Base-by-base conservation (phyloP, 2,888 invertebrate genomes). In the Trichacis sp. region DNA sequence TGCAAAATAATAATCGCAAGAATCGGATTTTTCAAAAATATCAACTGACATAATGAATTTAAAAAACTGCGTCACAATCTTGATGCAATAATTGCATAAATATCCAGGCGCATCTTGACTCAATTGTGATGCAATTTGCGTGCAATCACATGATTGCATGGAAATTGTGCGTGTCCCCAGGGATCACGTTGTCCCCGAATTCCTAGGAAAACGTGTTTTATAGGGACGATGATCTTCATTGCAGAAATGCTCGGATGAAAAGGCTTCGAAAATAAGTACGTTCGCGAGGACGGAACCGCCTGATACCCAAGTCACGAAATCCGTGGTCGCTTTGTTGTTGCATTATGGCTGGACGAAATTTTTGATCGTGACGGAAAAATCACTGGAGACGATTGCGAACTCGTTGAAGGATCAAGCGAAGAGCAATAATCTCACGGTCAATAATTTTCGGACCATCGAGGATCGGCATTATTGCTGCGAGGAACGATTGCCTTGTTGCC, bases 311-410 rank as follows among this genome's bases (percentile, higher is more conserved):
- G 96, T 97, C 68, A 95, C 95, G 62, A 96, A 97, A 86, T 97
- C 97, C 46, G 92, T 98, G 75, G 91, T 98, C 83, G 92, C 97
- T 0, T 87, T 98, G 61, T 87, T 99, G 76, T 88, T 91, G 58
- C 94, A 97, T 86, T 97, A 95, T 87, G 90, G 93, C 76, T 98
- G 98, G 98, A 90, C 91, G 74, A 95, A 95, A 84, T 97, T 97
- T 86, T 92, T 95, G 17, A 93, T 98, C 64, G 87, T 96, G 46
- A 91, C 93, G 76, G 95, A 95, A 81, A 91, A 92, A 77, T 87
- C 89, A 2, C 94, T 93, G 92, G 87, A 89, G 74, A 92, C 91
- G 1, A 96, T 97, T 17, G 95, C 95, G 0, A 86, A 91, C 71
- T 93, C 93, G 1, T 86, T 97, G 62, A 89, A 91, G 80, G 88